Base-by-base conservation (phyloP, 2,113 vertebrate genomes). In the Myodes glareolus region DNA sequence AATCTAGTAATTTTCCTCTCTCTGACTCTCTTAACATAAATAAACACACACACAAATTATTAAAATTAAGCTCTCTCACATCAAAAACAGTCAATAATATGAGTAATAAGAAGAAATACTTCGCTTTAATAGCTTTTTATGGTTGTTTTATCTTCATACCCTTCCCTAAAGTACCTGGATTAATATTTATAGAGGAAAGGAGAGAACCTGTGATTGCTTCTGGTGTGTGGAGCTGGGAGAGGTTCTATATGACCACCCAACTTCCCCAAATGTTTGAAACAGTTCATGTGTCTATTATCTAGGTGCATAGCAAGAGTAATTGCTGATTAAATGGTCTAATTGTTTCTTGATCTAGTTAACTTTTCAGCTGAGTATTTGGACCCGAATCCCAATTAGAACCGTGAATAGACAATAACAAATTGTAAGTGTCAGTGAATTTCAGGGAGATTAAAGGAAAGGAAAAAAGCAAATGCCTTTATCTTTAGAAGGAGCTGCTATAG, bases 311-410 rank as follows among this genome's bases (percentile, higher is more conserved):
- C 87, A 75, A 82, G 63, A 70, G n/a, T 73, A 97, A 95, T 89
- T 97, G 95, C 90, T 96, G 92, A 87, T 67, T 91, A 80, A 94
- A 76, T 45, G 88, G 42, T 85, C 92, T 94, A 95, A 92, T 92
- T 85, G 76, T 84, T 94, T 95, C 65, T 94, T 94, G 70, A 92
- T 92, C 61, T 80, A 91, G 82, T 92, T 95, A 89, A 91, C 55
- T 78, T 94, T 97, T 87, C 81, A 92, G 33, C 61, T 95, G 50
- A 91, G 52, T 85, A 77, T 68, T 58, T 95, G 67, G 80, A 81
- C 45, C 70, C 91, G 70, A 96, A 94, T 92, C 72, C 42, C 31
- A 97, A 72, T 96, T 89, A 97, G 63, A 92, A 47, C 47, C 82
- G 23, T 76, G 58, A 96, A 45, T 92, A 39, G 89, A 96, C 88